A percentile compares a stretch with the other conserved stretches of the same genome.
Evolutionary conservation across 1,140 invertebrate genomes (phyloP).

Genomic region (Mercenaria mercenaria): DNA sequence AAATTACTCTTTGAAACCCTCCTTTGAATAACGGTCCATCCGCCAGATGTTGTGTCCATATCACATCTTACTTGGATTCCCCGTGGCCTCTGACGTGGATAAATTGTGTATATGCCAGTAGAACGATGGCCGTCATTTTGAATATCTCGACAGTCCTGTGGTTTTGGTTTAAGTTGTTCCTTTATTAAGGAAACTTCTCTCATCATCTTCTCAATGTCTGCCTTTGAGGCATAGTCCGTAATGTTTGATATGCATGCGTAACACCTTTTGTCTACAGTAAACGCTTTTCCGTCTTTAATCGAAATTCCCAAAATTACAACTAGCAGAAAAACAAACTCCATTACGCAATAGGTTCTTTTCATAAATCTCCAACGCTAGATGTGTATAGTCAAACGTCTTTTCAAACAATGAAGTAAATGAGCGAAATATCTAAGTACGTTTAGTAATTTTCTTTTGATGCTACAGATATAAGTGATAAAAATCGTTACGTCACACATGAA

Average conservation of each 20-base stretch:
- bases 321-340: too few species aligned
- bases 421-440: too few species aligned
- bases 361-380: too few species aligned
- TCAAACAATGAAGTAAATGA: too few species aligned
- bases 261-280: not conserved
- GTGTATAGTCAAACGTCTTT: too few species aligned
- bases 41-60: not conserved
- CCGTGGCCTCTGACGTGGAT: not conserved
- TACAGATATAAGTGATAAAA: too few species aligned
- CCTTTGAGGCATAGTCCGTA: not conserved
- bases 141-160: slow-evolving; percentile 14
- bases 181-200: not conserved
- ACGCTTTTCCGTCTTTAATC: too few species aligned
- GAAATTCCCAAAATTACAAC: too few species aligned
- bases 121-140: not conserved
- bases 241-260: not conserved
- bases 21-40: slow-evolving; percentile 15
- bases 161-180: not conserved
- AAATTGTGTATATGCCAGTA: not conserved
- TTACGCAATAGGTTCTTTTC: too few species aligned
- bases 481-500: too few species aligned
- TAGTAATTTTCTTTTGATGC: too few species aligned
- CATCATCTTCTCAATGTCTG: not conserved
- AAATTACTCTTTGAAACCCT: not conserved
- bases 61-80: not conserved